Evolutionary conservation across 2,113 vertebrate species (phyloP), one percentile per base, ranked within the genome.

Genomic region (Orientallactaga bullata): DNA sequence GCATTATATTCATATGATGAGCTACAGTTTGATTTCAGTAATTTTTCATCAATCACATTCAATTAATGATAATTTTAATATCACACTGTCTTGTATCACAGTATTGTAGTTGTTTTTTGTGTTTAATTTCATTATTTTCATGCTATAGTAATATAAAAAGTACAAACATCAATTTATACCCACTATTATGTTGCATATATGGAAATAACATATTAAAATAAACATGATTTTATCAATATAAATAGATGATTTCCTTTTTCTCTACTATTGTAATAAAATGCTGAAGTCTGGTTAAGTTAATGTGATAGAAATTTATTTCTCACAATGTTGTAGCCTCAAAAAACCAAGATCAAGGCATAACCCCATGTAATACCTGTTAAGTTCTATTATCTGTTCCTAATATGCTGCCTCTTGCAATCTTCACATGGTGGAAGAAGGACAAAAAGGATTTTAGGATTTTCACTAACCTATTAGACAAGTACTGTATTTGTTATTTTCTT

Each of bases 11-110:
- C 18, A 58, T 15, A 39, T 39, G 55, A 16, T 55, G 55, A 55
- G 21, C 61, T 80, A 60, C 16, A 83, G 12, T 94, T 89, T 73
- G 72, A 8, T 92, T 92, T 82, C 26, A 86, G 6, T 78, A 83
- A 72, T 17, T 30, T 83, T 17, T 58, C 35, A 35, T 68, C 28
- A 16, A 63, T 82, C 5, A 35, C 37, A 87, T 87, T 63, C 16
- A 85, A 66, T 66, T 65, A 89, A 78, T 87, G 51, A 63, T 42
- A 32, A 24, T 74, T 88, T 13, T 92, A 73, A 79, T 69, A 80
- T 51, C 55, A 32, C 55, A 32, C 77, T 35, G 6, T 47, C 42
- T 47, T 47, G 47, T 51, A 90, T 32, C 42, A 47, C 12, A 2
- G 12, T 55, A 55, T 55, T 12, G 7, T 55, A 55, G 55, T 55